Base-by-base conservation (phyloP, 2,888 invertebrate species). In the Alloscopus bannaensis region DNA sequence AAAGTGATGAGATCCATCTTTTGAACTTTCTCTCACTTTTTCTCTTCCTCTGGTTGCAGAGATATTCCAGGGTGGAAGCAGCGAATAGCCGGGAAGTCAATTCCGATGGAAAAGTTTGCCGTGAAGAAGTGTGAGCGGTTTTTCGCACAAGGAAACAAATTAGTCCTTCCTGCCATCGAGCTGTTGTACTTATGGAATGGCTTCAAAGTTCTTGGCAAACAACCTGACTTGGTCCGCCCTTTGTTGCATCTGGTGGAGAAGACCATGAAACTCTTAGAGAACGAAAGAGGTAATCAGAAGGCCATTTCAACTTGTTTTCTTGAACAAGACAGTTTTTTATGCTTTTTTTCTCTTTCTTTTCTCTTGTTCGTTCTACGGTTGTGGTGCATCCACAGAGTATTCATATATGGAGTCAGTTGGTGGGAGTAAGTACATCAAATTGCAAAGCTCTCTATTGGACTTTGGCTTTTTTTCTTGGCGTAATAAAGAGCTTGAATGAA, bases 101-200 rank as follows among this genome's bases (percentile, higher is more conserved):
- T 99, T 83, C 98, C 99, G 1, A 94, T 98, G 92, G 98, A 99
- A 89, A 99, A 99, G 88, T 98, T 98, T 89, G 94, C 94, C 57
- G 92, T 95, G n/a, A 94, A 93, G 87, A 95, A 96, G 86, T 92
- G 95, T 55, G 92, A 93, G 84, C 91, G 96, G 65, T 98, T 92
- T 89, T 91, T 92, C 81, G 91, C 91, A 42, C 96, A 97, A 88
- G 91, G 92, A 65, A 91, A 93, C 66, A 90, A 90, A 47, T 90
- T 99, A 26, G 89, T 94, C 3, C 90, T 98, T 85, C 97, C 98
- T 0, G 93, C 93, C 22, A 90, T 95, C 83, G 98, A 98, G 89
- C 90, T 98, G 80, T 91, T 98, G 88, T 97, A 95, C 87, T 90
- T 97, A 6, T 98, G 97, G 97, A 98, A 98, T 89, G 92, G 95